phyloP scores from a whole-genome alignment of 2,797 vertebrate species.

The Myripristis murdjan region DNA sequence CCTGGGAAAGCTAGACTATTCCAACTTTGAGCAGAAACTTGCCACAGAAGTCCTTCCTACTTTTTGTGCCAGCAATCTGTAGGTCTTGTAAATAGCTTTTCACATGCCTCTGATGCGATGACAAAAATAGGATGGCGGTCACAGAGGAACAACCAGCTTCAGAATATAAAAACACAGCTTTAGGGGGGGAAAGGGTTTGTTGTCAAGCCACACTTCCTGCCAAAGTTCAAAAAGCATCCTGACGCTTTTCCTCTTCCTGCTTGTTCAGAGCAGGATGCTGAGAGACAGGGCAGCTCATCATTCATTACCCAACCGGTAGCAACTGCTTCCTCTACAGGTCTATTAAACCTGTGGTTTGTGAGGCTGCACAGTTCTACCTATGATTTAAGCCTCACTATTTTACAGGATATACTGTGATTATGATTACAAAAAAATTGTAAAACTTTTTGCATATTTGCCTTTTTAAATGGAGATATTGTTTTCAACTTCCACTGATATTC shows the following conservation, averaged over 20 bases:
- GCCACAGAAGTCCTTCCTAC: constrained; percentile 3
- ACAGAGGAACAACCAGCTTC: constrained; percentile 54
- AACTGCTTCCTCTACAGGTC: constrained; percentile 27
- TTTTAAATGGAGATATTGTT: no score
- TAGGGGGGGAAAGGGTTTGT: background rate
- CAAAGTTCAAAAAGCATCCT: constrained; percentile 64
- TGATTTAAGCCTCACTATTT: background rate
- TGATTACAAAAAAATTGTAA: no score
- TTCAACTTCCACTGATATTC: no score
- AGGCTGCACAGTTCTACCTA: background rate
- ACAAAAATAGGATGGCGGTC: constrained; percentile 61
- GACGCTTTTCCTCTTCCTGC: constrained; percentile 78
- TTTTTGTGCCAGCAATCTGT: constrained; percentile 5
- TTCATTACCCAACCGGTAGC: constrained; percentile 24
- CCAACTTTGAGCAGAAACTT: background rate
- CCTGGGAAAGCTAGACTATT: constrained; percentile 22
- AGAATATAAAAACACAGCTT: constrained; percentile 43
- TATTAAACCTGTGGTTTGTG: background rate
- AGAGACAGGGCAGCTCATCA: constrained; percentile 35
- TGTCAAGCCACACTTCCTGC: constrained; percentile 57
- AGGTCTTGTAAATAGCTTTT: constrained; percentile 40
- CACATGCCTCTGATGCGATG: constrained; percentile 27
- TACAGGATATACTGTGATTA: no score
- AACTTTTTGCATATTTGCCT: no score
- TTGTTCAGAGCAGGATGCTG: constrained; percentile 67